phyloP scores from a whole-genome alignment of 2,113 vertebrate species.

The Alethe castanea region DNA sequence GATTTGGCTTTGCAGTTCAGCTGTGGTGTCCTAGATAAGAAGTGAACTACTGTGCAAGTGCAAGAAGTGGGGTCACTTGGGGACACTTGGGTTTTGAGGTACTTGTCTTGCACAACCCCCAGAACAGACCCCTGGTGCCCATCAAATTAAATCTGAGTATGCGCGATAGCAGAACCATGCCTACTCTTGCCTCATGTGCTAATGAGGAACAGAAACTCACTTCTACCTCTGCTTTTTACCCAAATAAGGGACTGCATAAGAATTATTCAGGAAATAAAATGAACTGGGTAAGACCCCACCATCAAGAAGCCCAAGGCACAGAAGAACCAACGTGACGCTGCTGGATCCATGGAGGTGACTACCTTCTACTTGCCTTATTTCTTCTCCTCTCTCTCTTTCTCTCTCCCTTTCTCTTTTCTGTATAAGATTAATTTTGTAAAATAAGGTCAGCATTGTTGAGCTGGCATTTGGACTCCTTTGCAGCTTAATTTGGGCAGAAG shows the following conservation, averaged over 20 bases:
- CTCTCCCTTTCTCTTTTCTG: background rate
- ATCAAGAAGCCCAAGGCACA: background rate
- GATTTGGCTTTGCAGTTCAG: background rate
- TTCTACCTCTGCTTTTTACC: background rate
- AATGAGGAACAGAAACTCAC: background rate
- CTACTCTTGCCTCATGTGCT: background rate
- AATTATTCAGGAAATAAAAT: background rate
- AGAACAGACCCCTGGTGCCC: fast-evolving
- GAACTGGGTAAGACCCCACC: background rate
- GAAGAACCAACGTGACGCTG: background rate
- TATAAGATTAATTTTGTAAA: background rate
- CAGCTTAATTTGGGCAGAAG: background rate
- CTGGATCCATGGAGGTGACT: background rate
- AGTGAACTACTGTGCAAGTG: background rate
- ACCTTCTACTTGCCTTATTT: background rate
- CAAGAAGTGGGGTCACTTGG: background rate
- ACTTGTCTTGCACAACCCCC: background rate
- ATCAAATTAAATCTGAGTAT: background rate
- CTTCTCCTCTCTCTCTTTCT: background rate
- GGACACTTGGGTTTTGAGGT: background rate
- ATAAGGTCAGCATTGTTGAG: background rate
- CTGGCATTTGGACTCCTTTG: background rate
- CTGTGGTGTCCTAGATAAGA: background rate
- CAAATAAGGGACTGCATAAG: background rate
- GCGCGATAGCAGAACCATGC: fast-evolving